Base-by-base conservation (phyloP, 1,140 invertebrate genomes). In the Temnothorax longispinosus region DNA sequence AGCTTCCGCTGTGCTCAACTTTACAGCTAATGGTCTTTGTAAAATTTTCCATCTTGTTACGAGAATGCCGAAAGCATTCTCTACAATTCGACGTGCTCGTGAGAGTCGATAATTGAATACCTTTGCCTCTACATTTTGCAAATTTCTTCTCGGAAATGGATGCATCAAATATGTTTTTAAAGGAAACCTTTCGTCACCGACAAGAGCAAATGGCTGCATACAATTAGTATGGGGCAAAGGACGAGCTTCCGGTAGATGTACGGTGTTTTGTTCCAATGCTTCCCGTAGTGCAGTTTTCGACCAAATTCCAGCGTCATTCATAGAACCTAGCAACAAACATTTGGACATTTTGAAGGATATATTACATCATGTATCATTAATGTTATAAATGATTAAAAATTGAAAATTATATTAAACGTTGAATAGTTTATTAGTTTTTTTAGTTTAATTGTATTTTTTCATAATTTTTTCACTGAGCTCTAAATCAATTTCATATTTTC, bases 71-170 rank as follows among this genome's bases (percentile, higher is more conserved):
- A 69, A 69, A 27, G 65, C 10, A 47, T 69, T 69, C 10, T 69
- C n/a, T 2, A 47, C 15, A 5, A 47, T 13, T 2, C 65, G 41
- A 11, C 67, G 67, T 69, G 67, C 67, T 15, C 67, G n/a, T 50
- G 44, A 69, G 3, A 69, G 13, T 13, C 67, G 67, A 69, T 69
- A 69, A 50, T 69, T 69, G 27, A 69, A 69, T 13, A 69, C n/a
- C 21, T 11, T 27, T 27, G 27, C 27, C 27, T 44, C 1, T 27
- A 5, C 11, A 47, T 32, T 69, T n/a, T 2, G 64, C 18, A 67
- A 41, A 44, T 38, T 67, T 21, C 21, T 69, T 47, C 13, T 69
- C 13, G 44, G 3, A 21, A 35, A 69, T 21, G 21, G 67, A 2
- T 44, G 67, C 67, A 69, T 44, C 10, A 69, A 35, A 47, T 69